Evolutionary conservation across 1,140 invertebrate species (phyloP).

Genomic region (Neuroterus valhalla): DNA sequence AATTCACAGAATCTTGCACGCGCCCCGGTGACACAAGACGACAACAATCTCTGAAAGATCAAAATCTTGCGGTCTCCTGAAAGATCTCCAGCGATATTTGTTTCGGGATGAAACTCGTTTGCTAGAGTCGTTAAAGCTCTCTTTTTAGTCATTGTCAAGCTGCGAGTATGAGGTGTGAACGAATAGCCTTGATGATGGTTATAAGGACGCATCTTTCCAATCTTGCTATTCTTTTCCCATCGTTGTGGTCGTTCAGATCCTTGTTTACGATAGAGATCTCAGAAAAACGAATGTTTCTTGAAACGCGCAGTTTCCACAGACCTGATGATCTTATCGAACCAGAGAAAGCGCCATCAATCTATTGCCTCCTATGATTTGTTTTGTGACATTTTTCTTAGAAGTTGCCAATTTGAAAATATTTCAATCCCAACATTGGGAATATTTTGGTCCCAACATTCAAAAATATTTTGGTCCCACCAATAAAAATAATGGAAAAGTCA

Average conservation of each 20-base stretch:
- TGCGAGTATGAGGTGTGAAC: constrained; percentile 28
- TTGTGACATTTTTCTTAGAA: not conserved
- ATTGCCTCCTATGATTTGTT: not conserved
- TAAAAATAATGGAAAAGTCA: no score
- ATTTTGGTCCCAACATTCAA: constrained; percentile 14
- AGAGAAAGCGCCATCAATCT: not conserved
- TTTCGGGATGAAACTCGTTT: constrained; percentile 1
- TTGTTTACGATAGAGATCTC: constrained; percentile 9
- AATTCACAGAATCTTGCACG: no score
- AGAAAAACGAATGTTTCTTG: not conserved
- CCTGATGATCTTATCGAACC: not conserved
- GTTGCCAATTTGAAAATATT: not conserved
- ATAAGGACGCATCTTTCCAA: not conserved
- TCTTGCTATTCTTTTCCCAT: constrained; percentile 14
- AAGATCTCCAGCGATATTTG: not conserved
- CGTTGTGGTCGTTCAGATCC: constrained; percentile 20
- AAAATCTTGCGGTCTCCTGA: no score
- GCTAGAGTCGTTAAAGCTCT: not conserved
- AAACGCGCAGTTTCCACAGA: not conserved
- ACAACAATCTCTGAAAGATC: no score
- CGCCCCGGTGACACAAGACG: no score
- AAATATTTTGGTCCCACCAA: no score
- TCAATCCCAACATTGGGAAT: constrained; percentile 1
- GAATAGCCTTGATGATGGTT: constrained; percentile 30
- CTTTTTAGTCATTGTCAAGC: constrained; percentile 12